phyloP scores from a whole-genome alignment of 2,888 invertebrate genomes.

The Apamea anceps region DNA sequence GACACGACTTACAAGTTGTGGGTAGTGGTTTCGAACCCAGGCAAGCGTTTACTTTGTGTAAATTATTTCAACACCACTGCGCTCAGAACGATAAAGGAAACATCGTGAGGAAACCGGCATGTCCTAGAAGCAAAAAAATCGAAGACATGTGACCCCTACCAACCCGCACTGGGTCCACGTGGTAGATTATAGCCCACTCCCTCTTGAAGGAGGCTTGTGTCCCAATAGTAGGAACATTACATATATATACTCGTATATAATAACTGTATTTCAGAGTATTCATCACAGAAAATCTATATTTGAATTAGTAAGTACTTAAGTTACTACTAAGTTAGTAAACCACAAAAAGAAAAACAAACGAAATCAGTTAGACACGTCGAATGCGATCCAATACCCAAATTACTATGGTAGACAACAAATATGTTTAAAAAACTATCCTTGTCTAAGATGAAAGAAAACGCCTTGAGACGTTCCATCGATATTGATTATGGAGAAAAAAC shows the following conservation, averaged over 20 bases:
- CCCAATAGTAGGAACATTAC: neutral
- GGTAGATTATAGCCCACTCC: neutral
- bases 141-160: neutral
- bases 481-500: slow-evolving; percentile 45
- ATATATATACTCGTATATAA: too few relatives aligned
- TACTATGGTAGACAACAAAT: slow-evolving; percentile 4
- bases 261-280: neutral
- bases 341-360: neutral
- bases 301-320: too few relatives aligned
- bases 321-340: too few relatives aligned
- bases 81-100: neutral
- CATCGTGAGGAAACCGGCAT: neutral
- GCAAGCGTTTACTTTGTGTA: neutral
- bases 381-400: slow-evolving; percentile 5
- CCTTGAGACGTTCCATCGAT: slow-evolving; percentile 25
- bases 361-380: neutral
- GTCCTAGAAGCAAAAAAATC: neutral
- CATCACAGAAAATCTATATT: neutral
- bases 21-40: neutral
- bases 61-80: neutral
- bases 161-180: neutral
- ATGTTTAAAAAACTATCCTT: slow-evolving; percentile 7
- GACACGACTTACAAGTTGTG: neutral
- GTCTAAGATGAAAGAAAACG: slow-evolving; percentile 11
- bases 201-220: neutral